Conservation (phyloP, 2,888 invertebrate species). For the Leptinotarsa juncta region DNA sequence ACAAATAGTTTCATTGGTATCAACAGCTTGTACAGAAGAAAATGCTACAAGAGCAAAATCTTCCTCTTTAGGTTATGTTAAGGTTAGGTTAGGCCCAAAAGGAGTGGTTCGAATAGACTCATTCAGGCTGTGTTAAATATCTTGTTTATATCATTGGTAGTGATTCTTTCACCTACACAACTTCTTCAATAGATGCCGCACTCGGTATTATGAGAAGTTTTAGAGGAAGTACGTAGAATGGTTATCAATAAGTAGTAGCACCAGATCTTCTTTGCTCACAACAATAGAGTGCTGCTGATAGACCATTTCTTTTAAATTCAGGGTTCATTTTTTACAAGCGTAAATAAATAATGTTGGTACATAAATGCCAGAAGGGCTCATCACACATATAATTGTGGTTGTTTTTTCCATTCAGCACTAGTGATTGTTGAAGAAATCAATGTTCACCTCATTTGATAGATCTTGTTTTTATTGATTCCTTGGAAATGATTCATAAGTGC, state of each 20-base stretch:
- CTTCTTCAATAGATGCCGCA: too few species aligned
- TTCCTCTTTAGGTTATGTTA: background rate
- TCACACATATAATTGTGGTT: constrained; percentile 31
- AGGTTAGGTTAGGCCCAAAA: too few species aligned
- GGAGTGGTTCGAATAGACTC: too few species aligned
- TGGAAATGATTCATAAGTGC: too few species aligned
- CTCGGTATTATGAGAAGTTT: too few species aligned
- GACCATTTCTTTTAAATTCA: constrained; percentile 30
- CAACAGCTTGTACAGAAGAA: constrained; percentile 1
- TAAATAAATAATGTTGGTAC: constrained; percentile 35
- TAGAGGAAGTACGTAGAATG: too few species aligned
- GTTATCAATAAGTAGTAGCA: constrained; percentile 21
- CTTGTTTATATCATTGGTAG: too few species aligned
- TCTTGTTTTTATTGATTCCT: too few species aligned
- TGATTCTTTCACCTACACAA: too few species aligned
- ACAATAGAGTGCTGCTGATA: constrained; percentile 12
- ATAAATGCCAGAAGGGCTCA: constrained; percentile 32
- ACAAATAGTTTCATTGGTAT: constrained; percentile 3
- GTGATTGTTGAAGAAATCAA: constrained; percentile 4
- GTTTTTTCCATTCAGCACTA: constrained; percentile 32
- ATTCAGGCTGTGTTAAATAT: too few species aligned
- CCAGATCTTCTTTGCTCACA: constrained; percentile 22
- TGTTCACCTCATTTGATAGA: too few species aligned
- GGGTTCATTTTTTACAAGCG: constrained; percentile 28
- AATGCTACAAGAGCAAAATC: constrained; percentile 17